phyloP scores from a whole-genome alignment of 1,140 invertebrate species.

The Harlomillsia oculata region DNA sequence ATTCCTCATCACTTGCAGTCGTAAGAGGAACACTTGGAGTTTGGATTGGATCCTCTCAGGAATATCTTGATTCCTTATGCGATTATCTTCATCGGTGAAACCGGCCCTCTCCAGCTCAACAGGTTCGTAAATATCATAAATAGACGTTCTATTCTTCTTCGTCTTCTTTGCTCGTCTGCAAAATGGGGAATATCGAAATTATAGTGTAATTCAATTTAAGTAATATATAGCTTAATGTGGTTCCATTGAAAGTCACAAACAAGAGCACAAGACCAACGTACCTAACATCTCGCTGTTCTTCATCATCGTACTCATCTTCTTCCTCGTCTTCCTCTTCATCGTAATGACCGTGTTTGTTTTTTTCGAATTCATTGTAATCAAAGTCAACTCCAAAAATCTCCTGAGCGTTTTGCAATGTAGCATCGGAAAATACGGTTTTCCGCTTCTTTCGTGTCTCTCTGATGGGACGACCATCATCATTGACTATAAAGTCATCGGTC shows the following conservation, averaged over 20 bases:
- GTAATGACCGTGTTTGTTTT: constrained; percentile 75
- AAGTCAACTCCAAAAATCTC: constrained; percentile 99
- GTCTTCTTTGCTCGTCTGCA: constrained; percentile 59
- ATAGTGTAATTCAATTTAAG: too few species aligned
- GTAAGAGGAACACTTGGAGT: constrained; percentile 72
- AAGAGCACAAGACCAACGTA: constrained; percentile 31
- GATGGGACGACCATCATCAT: constrained; percentile 87
- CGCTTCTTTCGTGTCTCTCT: constrained; percentile 76
- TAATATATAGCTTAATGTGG: too few species aligned
- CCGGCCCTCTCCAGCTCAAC: constrained; percentile 92
- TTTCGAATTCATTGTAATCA: constrained; percentile 89
- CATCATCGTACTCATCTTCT: constrained; percentile 39
- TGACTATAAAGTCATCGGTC: constrained; percentile 93
- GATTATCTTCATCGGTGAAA: constrained; percentile 88
- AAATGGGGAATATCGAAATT: constrained; percentile 9
- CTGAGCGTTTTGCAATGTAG: constrained; percentile 91
- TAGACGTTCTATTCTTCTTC: constrained; percentile 74
- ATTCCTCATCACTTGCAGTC: constrained; percentile 69
- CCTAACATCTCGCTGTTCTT: constrained; percentile 23
- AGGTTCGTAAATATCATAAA: constrained; percentile 94
- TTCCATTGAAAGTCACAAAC: not conserved
- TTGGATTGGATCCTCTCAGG: constrained; percentile 77
- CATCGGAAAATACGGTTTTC: constrained; percentile 80
- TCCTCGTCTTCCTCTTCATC: constrained; percentile 70
- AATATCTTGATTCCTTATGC: constrained; percentile 78